Evolutionary conservation across 2,888 invertebrate genomes (phyloP), one percentile per base, ranked within the genome.

Genomic region (Ectobius pallidus): DNA sequence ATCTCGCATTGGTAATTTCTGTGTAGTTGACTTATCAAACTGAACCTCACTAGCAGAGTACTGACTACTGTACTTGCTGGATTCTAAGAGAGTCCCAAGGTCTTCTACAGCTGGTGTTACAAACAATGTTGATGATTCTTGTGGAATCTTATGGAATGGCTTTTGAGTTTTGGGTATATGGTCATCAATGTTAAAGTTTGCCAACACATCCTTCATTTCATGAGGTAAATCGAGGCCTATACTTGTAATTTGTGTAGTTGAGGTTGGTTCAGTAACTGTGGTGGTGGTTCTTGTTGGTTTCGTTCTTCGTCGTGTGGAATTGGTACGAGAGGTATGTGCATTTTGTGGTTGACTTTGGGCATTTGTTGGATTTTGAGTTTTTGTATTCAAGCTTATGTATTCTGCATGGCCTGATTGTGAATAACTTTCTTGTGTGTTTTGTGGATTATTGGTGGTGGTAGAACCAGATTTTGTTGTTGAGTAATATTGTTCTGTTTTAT

Each of bases 1-100:
- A 52, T 81, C 79, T 22, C 81, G 79, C 77, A 82, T 81, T 0
- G 71, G 3, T 80, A 72, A 71, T n/a, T 78, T 76, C 22, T 77
- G 72, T 7, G 78, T 77, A 6, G 80, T 77, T 1, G 74, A 70
- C 14, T 70, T 42, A 20, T 25, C 27, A 69, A 22, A 20, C 22
- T n/a, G 6, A 20, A 16, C 18, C 44, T 69, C 52, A 22, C n/a
- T 69, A 1, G 30, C 25, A 7, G 49, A 27, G 25, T 18, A 52
- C 3, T n/a, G 52, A 22, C 52, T 69, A 20, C 25, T 65, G 3
- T 46, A 27, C n/a, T 65, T 65, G 20, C 22, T 3, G 14, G 30
- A 16, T 16, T 58, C 16, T 14, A n/a, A 4, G n/a, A 18, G 30
- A 0, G 6, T 11, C 16, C 9, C 2, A 18, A 18, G 32, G 7